Evolutionary conservation across 2,113 vertebrate species (phyloP), one percentile per base, ranked within the genome.

Genomic region (Spheniscus mendiculus): DNA sequence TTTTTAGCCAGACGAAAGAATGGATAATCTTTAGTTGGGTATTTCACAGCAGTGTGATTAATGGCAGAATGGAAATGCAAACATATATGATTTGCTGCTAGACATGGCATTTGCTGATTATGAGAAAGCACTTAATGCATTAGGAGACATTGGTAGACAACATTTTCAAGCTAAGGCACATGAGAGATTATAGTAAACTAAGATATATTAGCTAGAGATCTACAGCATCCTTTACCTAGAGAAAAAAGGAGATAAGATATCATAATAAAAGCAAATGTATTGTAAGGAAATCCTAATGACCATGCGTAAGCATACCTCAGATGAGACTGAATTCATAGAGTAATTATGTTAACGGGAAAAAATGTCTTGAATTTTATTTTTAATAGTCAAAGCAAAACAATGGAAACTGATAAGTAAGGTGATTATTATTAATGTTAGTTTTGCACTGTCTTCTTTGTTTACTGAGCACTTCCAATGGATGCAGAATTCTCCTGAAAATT

Each of bases 91-190:
- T 96, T 97, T 96, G 91, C 84, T 94, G 87, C 83, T 97, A 91
- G 95, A 86, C 85, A 58, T 94, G 94, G 67, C 91, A 80, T 95
- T 97, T 93, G 58, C 82, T 97, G 95, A 97, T 97, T 97, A 86
- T 91, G 87, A 93, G 93, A 89, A 82, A 94, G 94, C 91, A 94
- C 94, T 97, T 97, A 97, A 94, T 96, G 91, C 94, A 93, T 96
- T 95, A 93, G 63, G 50, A 87, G 67, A 83, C 83, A 80, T 63
- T 83, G 62, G 77, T 86, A 87, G 94, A 76, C 74, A 87, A 11
- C 42, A 93, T 94, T 96, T 96, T 42, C 79, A 93, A 83, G 53
- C 19, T 58, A 66, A 91, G 53, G 12, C 67, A 77, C n/a, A 67
- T 53, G 45, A 91, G 87, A 89, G 36, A 53, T 38, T 93, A 4